phyloP scores from a whole-genome alignment of 2,888 invertebrate genomes.

The Callyntrura sp. region DNA sequence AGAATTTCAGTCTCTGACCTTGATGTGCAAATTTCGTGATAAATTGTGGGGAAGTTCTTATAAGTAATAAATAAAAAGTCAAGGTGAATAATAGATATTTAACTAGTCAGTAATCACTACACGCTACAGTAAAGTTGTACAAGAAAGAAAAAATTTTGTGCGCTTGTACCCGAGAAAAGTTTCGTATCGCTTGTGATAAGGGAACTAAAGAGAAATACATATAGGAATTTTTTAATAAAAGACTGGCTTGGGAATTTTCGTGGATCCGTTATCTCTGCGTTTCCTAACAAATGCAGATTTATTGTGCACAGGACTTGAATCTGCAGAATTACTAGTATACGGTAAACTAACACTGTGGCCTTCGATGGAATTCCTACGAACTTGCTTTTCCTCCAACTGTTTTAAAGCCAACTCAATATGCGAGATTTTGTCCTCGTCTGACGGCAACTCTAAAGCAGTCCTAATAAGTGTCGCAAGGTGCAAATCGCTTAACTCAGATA shows the following conservation, averaged over 20 bases:
- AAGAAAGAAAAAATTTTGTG: slow-evolving; percentile 47
- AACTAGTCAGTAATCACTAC: not conserved
- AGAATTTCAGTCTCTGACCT: slow-evolving; percentile 65
- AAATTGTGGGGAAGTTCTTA: not conserved
- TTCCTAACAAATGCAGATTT: slow-evolving; percentile 76
- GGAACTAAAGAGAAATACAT: not conserved
- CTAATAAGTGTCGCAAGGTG: slow-evolving; percentile 82
- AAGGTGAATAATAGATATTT: not conserved
- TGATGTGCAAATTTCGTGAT: slow-evolving; percentile 62
- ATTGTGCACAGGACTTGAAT: slow-evolving; percentile 59
- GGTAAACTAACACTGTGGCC: slow-evolving; percentile 80
- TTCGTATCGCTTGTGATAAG: not conserved
- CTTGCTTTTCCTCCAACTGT: slow-evolving; percentile 80
- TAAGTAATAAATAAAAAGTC: not conserved
- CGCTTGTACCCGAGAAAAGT: slow-evolving; percentile 16
- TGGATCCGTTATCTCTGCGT: slow-evolving; percentile 82
- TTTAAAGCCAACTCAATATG: slow-evolving; percentile 83
- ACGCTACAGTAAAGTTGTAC: slow-evolving; percentile 17
- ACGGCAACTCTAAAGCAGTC: slow-evolving; percentile 82
- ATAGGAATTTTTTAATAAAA: slow-evolving; percentile 78
- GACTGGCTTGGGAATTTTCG: slow-evolving; percentile 83
- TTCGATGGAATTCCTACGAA: slow-evolving; percentile 76
- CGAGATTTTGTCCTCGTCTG: slow-evolving; percentile 83
- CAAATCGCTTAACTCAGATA: slow-evolving; percentile 75
- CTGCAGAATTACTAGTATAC: slow-evolving; percentile 73